Evolutionary conservation across 2,113 vertebrate genomes (phyloP), one percentile per base, ranked within the genome.

Genomic region (Tachysurus fulvidraco): DNA sequence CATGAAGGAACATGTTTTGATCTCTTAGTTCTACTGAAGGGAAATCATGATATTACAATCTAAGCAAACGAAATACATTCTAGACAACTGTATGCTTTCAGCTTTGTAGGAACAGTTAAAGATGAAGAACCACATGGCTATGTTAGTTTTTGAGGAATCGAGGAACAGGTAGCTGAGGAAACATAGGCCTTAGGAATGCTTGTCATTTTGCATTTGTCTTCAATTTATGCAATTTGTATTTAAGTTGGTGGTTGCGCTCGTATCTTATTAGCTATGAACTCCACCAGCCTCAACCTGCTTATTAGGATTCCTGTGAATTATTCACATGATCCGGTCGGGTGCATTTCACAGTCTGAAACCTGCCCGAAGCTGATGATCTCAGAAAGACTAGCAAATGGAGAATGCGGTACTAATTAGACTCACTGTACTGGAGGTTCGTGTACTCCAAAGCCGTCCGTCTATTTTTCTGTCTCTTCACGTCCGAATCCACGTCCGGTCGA

Each of bases 401-500:
- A 59, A 69, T 8, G 25, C 23, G 28, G 11, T 41, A 57, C 28
- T 17, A 74, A 74, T 74, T 60, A 84, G 23, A 28, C 57, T 50
- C 25, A 41, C 36, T 60, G 46, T 50, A 23, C 60, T 25, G 7
- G 57, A 81, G 12, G 30, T 30, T 25, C 23, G 16, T 65, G 46
- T 54, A 80, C 60, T 84, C 54, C 30, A 57, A 50, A 73, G 41
- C 64, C 10, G 36, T 81, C n/a, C 25, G 59, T 36, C 60, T n/a
- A 17, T 12, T 14, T 16, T n/a, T 23, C 59, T 9, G 28, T 30
- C 44, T 79, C 78, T 50, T 8, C 65, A 50, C 8, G 46, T 21
- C 57, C 23, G 74, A 80, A 67, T 82, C 82, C 64, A 23, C 54
- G 62, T 83, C 83, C 62, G 25, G 41, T 23, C 64, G 13, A 86